Conservation (phyloP, 2,888 invertebrate genomes). For the Melinopterus prodromus region DNA sequence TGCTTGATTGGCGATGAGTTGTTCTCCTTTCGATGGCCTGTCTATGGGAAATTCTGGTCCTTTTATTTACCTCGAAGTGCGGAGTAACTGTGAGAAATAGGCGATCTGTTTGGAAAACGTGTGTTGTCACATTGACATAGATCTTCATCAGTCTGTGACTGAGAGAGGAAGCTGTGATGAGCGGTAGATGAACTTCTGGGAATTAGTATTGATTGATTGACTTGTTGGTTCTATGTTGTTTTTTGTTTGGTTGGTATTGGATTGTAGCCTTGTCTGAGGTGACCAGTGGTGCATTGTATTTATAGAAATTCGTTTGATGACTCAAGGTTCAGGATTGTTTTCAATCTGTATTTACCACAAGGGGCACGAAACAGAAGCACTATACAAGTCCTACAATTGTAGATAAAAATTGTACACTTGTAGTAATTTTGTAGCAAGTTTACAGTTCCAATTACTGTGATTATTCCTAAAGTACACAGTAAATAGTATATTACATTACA, state of each 20-base stretch:
- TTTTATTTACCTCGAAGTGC: background rate
- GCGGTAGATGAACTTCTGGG: background rate
- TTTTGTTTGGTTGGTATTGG: background rate
- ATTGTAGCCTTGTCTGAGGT: too few species aligned
- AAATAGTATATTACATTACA: too few species aligned
- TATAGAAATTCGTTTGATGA: too few species aligned
- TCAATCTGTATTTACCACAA: too few species aligned
- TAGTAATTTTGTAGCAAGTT: too few species aligned
- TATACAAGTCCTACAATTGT: too few species aligned
- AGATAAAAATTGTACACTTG: too few species aligned
- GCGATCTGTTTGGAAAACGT: background rate
- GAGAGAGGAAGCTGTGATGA: background rate
- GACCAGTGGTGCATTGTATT: too few species aligned
- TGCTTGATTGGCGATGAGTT: background rate
- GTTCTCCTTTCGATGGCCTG: background rate
- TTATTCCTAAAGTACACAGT: too few species aligned
- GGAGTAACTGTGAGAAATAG: background rate
- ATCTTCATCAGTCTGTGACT: background rate
- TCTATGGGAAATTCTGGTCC: background rate
- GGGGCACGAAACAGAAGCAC: too few species aligned
- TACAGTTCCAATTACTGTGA: too few species aligned
- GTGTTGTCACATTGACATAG: background rate
- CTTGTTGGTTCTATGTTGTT: background rate
- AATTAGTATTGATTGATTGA: background rate
- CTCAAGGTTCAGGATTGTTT: too few species aligned